phyloP scores from a whole-genome alignment of 2,888 invertebrate species.

The Conistra vaccinii region DNA sequence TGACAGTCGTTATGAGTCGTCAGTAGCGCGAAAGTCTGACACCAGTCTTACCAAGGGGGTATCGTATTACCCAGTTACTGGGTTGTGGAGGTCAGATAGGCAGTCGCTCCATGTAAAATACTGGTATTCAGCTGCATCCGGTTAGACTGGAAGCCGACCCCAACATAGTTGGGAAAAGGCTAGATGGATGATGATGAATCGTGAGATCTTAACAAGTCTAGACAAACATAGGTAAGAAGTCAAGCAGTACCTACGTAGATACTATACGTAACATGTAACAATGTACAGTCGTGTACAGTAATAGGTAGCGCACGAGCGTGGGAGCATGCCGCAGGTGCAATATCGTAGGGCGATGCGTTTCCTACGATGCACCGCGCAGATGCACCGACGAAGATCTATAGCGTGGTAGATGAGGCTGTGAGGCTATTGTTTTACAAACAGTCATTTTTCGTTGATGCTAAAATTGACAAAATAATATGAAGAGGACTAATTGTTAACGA shows the following conservation, averaged over 20 bases:
- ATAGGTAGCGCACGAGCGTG: constrained; percentile 79
- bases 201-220: constrained; percentile 34
- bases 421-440: neutral
- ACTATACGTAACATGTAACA: constrained; percentile 36
- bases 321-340: constrained; percentile 88
- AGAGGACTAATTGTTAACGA: neutral
- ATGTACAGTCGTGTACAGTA: constrained; percentile 46
- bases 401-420: constrained; percentile 25
- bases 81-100: too few species aligned
- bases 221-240: constrained; percentile 43
- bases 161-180: too few species aligned
- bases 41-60: too few species aligned
- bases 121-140: too few species aligned
- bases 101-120: too few species aligned
- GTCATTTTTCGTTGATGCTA: neutral
- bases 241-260: constrained; percentile 15
- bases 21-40: too few species aligned
- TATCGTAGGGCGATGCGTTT: constrained; percentile 76
- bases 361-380: constrained; percentile 80
- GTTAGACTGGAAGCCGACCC: too few species aligned
- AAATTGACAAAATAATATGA: neutral
- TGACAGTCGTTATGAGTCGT: too few species aligned
- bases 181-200: too few species aligned
- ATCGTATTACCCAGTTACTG: too few species aligned
- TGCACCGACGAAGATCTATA: constrained; percentile 78